These are phyloP conservation scores for Euphydryas editha DNA, from an alignment of 2,888 invertebrate species.

Conservation along the genomic window DNA sequence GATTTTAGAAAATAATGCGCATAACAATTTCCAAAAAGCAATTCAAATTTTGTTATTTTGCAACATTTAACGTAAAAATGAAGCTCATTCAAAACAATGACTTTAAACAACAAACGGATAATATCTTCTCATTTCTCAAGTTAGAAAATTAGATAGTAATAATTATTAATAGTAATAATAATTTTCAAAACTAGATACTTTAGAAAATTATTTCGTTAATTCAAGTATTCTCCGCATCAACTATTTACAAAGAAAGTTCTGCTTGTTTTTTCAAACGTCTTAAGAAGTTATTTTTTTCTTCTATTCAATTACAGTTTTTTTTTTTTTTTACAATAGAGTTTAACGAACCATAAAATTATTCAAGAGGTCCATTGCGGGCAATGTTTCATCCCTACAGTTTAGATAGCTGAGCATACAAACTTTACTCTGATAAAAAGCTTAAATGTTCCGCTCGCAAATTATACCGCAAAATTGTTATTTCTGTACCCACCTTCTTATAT, in stretches of 20 bases:
- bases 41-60: too few relatives aligned
- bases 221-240: background rate
- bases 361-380: conserved; percentile 67
- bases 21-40: too few relatives aligned
- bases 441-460: conserved; percentile 76
- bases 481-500: conserved; percentile 49
- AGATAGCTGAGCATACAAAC: conserved; percentile 78
- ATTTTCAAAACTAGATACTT: too few relatives aligned
- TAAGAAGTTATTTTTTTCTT: conserved; percentile 41
- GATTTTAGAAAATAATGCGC: too few relatives aligned
- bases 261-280: background rate
- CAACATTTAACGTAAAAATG: too few relatives aligned
- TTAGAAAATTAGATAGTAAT: too few relatives aligned
- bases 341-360: conserved; percentile 80
- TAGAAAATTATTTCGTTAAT: background rate
- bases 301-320: conserved; percentile 64
- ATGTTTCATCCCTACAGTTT: conserved; percentile 64
- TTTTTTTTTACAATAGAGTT: conserved; percentile 67
- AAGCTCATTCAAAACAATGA: background rate
- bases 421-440: conserved; percentile 77
- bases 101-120: too few relatives aligned
- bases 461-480: conserved; percentile 75
- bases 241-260: background rate
- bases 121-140: too few relatives aligned
- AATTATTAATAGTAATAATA: too few relatives aligned